A percentile compares a stretch with the other conserved stretches of the same genome.
phyloP scores from a whole-genome alignment of 1,140 invertebrate genomes.

The Eufriesea mexicana region DNA sequence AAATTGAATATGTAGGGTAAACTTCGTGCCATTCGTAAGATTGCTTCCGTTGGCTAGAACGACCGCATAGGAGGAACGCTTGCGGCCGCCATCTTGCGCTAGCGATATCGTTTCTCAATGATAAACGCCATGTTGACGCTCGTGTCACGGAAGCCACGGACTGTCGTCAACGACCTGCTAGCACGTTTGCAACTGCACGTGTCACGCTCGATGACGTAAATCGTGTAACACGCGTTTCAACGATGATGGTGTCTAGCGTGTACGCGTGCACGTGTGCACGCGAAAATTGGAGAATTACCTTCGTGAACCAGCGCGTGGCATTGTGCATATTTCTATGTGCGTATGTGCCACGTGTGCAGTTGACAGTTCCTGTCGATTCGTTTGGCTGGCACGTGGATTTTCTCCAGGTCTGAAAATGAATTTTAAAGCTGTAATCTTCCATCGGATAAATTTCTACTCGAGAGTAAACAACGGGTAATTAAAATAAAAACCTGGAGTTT shows the following conservation, averaged over 20 bases:
- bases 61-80: too few relatives aligned
- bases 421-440: too few relatives aligned
- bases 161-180: not conserved
- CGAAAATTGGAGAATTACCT: not conserved
- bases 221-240: not conserved
- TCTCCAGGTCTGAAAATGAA: too few relatives aligned
- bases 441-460: too few relatives aligned
- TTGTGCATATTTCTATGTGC: not conserved
- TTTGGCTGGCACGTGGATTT: not conserved
- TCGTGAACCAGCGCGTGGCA: not conserved
- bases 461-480: too few relatives aligned
- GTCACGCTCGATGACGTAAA: not conserved
- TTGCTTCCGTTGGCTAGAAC: not conserved
- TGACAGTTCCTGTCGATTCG: too few relatives aligned
- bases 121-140: not conserved
- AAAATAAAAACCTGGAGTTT: not conserved
- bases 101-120: not conserved
- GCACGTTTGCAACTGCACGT: not conserved
- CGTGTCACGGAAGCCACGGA: not conserved
- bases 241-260: not conserved
- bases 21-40: not conserved
- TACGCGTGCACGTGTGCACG: too few relatives aligned
- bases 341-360: too few relatives aligned
- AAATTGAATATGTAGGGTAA: constrained; percentile 25
- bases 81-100: not conserved